Evolutionary conservation across 2,113 vertebrate genomes (phyloP), one percentile per base, ranked within the genome.

Genomic region (Rhinoptilus africanus): DNA sequence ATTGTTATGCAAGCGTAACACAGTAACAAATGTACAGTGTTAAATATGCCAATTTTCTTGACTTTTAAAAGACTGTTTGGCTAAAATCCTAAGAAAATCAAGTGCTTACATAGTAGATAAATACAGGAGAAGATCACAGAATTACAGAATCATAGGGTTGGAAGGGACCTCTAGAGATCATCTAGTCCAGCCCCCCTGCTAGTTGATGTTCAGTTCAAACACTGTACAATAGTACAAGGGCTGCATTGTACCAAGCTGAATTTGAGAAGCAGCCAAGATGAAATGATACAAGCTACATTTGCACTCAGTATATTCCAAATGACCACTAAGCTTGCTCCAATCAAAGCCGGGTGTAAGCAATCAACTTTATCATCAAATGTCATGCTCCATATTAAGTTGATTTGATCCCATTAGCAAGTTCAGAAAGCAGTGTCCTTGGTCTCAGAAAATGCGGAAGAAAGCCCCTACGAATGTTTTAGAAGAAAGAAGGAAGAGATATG

Each of bases 11-110:
- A 91, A 94, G 77, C 1, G 1, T 86, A 95, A 87, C 37, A 81
- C 83, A 92, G 95, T 85, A 92, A 93, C 83, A 96, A 97, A 92
- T 79, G 91, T 94, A 93, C 34, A 95, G 68, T 73, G 60, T 94
- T 89, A 95, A 96, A 96, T 87, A 93, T 12, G 76, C 77, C 92
- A 92, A 89, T 91, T 93, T 97, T 91, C 86, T 94, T n/a, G 3
- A 95, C 57, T 82, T 66, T 62, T 59, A 1, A 93, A 91, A 96
- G 91, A 91, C 4, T 93, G 28, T 85, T 89, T 96, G 97, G 92
- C 83, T 85, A 73, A 93, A 91, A 87, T 89, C 96, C 93, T 87
- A 92, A 75, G 86, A 79, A 68, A 89, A 84, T 86, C 64, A 86
- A 97, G 43, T 76, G 69, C 73, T 89, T 89, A 64, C 69, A 79